phyloP scores from a whole-genome alignment of 2,113 vertebrate genomes.

The Oryzias curvinotus region DNA sequence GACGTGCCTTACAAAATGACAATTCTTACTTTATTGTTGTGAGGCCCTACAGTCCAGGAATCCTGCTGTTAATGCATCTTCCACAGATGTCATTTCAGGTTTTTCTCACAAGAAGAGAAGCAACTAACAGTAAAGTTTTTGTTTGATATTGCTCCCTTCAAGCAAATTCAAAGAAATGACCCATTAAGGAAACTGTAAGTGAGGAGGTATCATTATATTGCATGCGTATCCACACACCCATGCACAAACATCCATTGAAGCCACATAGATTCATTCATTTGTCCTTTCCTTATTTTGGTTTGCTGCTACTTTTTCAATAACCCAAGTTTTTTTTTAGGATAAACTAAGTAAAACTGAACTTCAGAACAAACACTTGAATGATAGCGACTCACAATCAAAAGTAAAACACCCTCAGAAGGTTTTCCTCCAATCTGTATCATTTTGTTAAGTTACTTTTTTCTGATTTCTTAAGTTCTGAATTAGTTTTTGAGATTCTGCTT shows the following conservation, averaged over 20 bases:
- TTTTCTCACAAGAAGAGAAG: background rate
- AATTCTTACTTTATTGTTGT: background rate
- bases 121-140: background rate
- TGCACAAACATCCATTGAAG: background rate
- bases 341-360: too few relatives aligned
- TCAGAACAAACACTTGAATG: too few relatives aligned
- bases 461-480: too few relatives aligned
- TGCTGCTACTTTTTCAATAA: too few relatives aligned
- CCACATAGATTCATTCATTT: background rate
- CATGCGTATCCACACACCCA: background rate
- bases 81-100: background rate
- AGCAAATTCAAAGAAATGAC: constrained; percentile 2
- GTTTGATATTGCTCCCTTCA: background rate
- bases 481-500: too few relatives aligned
- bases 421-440: too few relatives aligned
- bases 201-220: background rate
- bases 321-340: too few relatives aligned
- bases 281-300: too few relatives aligned
- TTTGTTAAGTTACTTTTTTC: too few relatives aligned
- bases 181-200: background rate
- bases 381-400: too few relatives aligned
- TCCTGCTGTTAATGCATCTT: background rate
- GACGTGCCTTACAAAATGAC: background rate
- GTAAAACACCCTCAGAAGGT: too few relatives aligned
- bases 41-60: too few relatives aligned